Base-by-base conservation (phyloP, 2,888 invertebrate species). In the Hybos culiciformis region DNA sequence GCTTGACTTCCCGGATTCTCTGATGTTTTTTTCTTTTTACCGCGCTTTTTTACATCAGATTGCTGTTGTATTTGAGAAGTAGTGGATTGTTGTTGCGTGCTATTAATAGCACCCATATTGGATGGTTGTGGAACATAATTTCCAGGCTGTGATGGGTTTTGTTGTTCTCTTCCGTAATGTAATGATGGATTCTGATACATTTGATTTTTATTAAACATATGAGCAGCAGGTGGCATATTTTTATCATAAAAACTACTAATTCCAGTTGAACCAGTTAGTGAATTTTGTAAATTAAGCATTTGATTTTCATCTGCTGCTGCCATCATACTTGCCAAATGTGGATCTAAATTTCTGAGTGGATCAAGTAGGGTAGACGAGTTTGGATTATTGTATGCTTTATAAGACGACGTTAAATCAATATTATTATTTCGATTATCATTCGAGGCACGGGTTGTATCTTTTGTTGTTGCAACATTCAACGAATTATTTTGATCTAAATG, bases 151-250 rank as follows among this genome's bases (percentile, higher is more conserved):
- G 43, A 29, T 4, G 43, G 42, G 29, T 46, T 47, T 37, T 48
- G 48, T 37, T 46, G 48, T 11, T 50, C 50, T 9, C 45, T 34
- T 20, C 36, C 36, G 20, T 36, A 19, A 38, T 40, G 50, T 2
- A 55, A 46, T 14, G 54, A 46, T 11, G 56, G 43, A 41, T 54
- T 54, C 43, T 55, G 53, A 39, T 48, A 65, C 56, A 50, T 70
- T 68, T 48, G 51, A 50, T 62, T 68, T 54, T 73, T 70, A 46
- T 70, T 73, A 52, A 71, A 75, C 65, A 75, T 72, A 41, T 75
- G 75, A 1, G 75, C 72, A 1, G 74, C 72, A 59, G 74, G 73
- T 54, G 74, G 73, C 60, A 71, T 72, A 20, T 67, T 67, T 57
- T 76, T 75, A 39, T 76, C 75, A 46, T 74, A 74, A 51, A 74